Evolutionary conservation across 2,797 vertebrate species (phyloP), one percentile per base, ranked within the genome.

Genomic region (Enoplosus armatus): DNA sequence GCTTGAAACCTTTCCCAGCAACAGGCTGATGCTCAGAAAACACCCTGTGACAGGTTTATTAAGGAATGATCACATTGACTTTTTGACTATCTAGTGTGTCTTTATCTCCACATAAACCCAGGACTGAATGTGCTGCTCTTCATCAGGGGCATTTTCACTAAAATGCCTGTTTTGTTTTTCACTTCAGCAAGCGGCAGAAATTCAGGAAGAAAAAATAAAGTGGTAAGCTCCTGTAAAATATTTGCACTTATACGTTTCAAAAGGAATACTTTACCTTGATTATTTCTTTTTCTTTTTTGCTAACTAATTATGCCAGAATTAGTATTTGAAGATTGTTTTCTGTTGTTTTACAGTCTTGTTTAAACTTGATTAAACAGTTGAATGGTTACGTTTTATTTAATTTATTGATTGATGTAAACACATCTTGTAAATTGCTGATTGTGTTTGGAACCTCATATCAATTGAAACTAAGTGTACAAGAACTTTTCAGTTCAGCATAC

Each of bases 151-250:
- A 2, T 53, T 60, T 48, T 62, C 7, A 29, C 5, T 55, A 18
- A 77, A 37, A n/a, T n/a, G 3, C 4, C 0, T 58, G 5, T 68
- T 77, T 26, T 62, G 24, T 59, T 64, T 72, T 60, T 83, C 3
- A 24, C 93, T 92, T 16, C 85, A 96, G 95, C 82, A 53, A 93
- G 84, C 1, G 83, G 90, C 35, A 90, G 89, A 75, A 88, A 80
- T 81, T 70, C 90, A 18, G 92, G 79, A 64, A 93, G 87, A 53
- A 96, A 94, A 84, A 91, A 67, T 50, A 95, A 92, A 94, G 58
- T 24, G 89, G 95, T 96, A 59, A 72, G 93, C 83, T 56, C 29
- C 12, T 26, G 7, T 31, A 3, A 39, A 53, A 41, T 3, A n/a
- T 58, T 43, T 61, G n/a, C 24, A 14, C 43, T 27, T 12, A n/a